These are phyloP conservation scores for Hydrophis major DNA, from an alignment of 2,797 vertebrate genomes.

Conservation along the genomic window DNA sequence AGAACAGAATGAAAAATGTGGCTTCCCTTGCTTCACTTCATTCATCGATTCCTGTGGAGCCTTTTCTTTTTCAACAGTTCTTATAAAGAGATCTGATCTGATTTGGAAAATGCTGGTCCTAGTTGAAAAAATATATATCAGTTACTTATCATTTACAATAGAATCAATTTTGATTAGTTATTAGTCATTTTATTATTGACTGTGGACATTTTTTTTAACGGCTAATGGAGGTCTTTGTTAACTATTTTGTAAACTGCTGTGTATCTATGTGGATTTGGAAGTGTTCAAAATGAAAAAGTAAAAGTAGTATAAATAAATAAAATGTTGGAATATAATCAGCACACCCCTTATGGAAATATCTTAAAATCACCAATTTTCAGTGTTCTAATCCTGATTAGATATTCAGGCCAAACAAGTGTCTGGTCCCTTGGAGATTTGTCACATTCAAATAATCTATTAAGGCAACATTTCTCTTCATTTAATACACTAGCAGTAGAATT, in stretches of 20 bases:
- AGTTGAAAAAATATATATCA: not conserved
- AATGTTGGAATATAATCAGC: not conserved
- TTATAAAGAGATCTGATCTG: not conserved
- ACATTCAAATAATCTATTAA: not conserved
- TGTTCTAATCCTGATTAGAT: not conserved
- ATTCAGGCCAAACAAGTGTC: not conserved
- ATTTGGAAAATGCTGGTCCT: not conserved
- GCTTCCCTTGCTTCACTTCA: not conserved
- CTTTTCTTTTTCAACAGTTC: not conserved
- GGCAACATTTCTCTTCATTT: not conserved
- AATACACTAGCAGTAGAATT: not conserved
- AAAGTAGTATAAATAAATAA: not conserved
- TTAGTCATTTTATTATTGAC: not conserved
- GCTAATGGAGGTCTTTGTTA: not conserved
- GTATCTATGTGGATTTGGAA: not conserved
- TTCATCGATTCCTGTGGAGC: not conserved
- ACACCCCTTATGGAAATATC: not conserved
- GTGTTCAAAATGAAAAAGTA: not conserved
- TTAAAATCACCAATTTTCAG: not conserved
- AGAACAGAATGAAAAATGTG: not conserved
- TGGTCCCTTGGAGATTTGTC: not conserved
- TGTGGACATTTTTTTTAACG: not conserved
- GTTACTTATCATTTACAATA: not conserved
- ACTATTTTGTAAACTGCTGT: not conserved
- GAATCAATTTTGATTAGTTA: not conserved